A percentile compares a stretch with the other conserved stretches of the same genome.
These are phyloP conservation scores for Drosophila arawakana DNA, from an alignment of 1,140 invertebrate species.

Conservation along the genomic window DNA sequence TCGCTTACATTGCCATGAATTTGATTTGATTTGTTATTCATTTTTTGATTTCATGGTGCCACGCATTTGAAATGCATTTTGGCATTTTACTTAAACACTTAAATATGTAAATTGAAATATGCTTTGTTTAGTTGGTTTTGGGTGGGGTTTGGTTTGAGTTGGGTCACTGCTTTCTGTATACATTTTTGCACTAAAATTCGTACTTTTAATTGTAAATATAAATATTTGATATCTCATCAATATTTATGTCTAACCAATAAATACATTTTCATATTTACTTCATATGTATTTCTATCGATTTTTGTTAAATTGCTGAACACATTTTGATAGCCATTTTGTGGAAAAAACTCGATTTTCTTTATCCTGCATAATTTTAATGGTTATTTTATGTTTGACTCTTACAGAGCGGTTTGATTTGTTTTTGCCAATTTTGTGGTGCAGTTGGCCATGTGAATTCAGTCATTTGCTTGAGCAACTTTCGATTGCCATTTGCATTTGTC, in stretches of 20 bases:
- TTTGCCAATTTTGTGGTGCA: conserved; percentile 28
- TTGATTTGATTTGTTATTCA: conserved; percentile 26
- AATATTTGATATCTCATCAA: conserved; percentile 58
- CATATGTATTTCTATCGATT: conserved; percentile 22
- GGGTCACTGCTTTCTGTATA: background rate
- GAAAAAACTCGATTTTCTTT: conserved; percentile 12
- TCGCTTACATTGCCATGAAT: conserved; percentile 30
- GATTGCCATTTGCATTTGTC: conserved; percentile 11
- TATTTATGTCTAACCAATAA: conserved; percentile 69
- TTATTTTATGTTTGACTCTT: conserved; percentile 8
- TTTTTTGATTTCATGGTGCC: conserved; percentile 42
- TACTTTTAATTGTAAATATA: conserved; percentile 55
- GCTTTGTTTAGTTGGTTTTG: conserved; percentile 2
- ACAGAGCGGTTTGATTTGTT: conserved; percentile 49
- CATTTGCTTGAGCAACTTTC: conserved; percentile 33
- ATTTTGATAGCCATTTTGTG: conserved; percentile 38
- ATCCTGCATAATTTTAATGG: background rate
- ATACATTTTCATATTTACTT: conserved; percentile 30
- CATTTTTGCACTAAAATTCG: conserved; percentile 47
- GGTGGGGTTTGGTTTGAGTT: too few species aligned
- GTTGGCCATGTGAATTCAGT: conserved; percentile 47
- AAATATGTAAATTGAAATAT: conserved; percentile 73
- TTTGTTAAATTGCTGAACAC: conserved; percentile 44
- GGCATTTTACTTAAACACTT: conserved; percentile 76
- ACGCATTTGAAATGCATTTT: conserved; percentile 74